Base-by-base conservation (phyloP, 1,140 invertebrate genomes). In the Eupristina koningsbergeri region DNA sequence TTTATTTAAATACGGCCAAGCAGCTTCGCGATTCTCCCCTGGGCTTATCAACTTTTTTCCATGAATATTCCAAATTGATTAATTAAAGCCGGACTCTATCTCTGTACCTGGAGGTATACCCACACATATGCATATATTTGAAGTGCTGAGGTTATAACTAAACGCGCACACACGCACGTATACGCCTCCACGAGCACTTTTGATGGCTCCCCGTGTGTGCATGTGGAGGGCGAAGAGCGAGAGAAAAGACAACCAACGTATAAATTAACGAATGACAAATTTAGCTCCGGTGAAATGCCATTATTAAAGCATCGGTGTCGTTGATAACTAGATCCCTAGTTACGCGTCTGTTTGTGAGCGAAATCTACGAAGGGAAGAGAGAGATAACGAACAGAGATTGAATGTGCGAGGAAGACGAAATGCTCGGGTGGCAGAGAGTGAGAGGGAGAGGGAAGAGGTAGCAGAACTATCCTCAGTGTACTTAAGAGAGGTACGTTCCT, bases 231-330 rank as follows among this genome's bases (percentile, higher is more conserved):
- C 69, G 53, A 19, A 29, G 19, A 67, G 39, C 36, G 67, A 69
- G 67, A 31, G 36, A 69, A 69, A 67, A 41, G n/a, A 15, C 39
- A n/a, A 67, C 47, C 69, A 26, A 31, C 53, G 83, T 84, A 84
- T 84, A 84, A 84, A 84, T 84, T 84, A 84, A 84, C 83, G 78
- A 84, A 80, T 74, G 77, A 84, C 83, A 84, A 84, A 84, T 84
- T 84, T 80, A 84, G 69, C 34, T 41, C 36, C 76, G 82, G 53
- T 75, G 41, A 84, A 80, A 74, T 45, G 69, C 67, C 76, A 84
- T 84, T 80, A 80, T 84, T 84, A 84, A 79, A 79, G 76, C 76
- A 84, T 80, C 82, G 76, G 50, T 71, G 75, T 74, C 67, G 76
- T 79, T 84, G 82, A 79, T 80, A 84, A 84, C 76, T 84, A 80